Evolutionary conservation across 2,888 invertebrate species (phyloP).

Genomic region (Trachelus stipa): DNA sequence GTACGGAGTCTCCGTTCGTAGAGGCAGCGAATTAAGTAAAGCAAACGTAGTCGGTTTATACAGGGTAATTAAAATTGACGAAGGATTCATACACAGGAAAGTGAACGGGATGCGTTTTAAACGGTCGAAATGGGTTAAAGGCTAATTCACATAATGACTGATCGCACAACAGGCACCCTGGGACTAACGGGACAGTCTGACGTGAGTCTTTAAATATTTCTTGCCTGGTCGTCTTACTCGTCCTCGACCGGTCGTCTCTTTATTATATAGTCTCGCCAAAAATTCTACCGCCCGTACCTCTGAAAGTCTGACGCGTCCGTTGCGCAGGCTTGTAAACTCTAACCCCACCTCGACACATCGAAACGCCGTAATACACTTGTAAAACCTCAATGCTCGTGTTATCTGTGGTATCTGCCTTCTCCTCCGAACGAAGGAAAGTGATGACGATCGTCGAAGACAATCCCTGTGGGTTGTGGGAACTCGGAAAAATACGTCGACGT

Average conservation of each 20-base stretch:
- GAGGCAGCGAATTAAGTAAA: neutral
- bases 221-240: constrained; percentile 19
- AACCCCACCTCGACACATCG: neutral
- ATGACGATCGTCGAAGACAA: neutral
- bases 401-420: neutral
- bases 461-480: neutral
- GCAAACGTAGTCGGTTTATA: neutral
- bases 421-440: neutral
- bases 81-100: neutral
- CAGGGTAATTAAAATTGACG: neutral
- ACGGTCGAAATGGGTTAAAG: neutral
- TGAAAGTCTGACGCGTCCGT: neutral
- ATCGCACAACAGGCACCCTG: constrained; percentile 11
- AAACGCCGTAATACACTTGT: neutral
- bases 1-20: neutral
- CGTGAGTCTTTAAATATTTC: constrained; percentile 51
- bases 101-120: neutral
- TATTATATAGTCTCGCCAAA: neutral
- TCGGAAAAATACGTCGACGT: neutral
- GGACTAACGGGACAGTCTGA: constrained; percentile 52
- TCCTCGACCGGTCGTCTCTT: neutral
- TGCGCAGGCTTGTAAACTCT: neutral
- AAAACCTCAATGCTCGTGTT: neutral
- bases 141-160: neutral
- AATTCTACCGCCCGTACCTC: neutral